Evolutionary conservation across 2,113 vertebrate genomes (phyloP).

Genomic region (Cricetomys ansorgei): DNA sequence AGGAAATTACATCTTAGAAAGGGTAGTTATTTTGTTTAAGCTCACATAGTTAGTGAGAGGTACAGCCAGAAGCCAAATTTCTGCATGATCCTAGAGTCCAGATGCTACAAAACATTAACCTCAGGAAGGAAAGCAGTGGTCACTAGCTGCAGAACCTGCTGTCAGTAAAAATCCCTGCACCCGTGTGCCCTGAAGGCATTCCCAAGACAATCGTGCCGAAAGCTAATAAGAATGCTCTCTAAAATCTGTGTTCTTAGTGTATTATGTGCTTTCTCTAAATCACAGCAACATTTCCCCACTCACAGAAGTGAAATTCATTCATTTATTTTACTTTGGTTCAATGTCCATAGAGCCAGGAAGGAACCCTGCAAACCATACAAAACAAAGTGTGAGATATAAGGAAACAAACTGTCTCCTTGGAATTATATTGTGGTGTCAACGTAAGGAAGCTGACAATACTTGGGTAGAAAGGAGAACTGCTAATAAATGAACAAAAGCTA

Average conservation of each 20-base stretch:
- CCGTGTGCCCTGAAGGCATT: neutral
- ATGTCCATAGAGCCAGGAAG: neutral
- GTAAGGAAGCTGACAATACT: neutral
- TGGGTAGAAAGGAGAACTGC: neutral
- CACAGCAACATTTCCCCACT: neutral
- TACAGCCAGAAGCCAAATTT: neutral
- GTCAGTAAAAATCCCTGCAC: neutral
- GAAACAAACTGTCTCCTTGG: neutral
- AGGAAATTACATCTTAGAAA: neutral
- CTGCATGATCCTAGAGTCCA: neutral
- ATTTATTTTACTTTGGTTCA: slow-evolving; percentile 41
- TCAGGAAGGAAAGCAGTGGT: neutral
- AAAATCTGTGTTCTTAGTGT: neutral
- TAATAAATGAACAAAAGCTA: neutral
- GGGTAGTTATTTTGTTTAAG: slow-evolving; percentile 23
- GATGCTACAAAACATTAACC: neutral
- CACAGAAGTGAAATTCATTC: neutral
- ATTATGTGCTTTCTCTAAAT: neutral
- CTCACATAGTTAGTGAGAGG: neutral
- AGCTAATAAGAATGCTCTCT: neutral
- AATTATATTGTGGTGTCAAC: slow-evolving; percentile 14
- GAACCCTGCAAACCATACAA: neutral
- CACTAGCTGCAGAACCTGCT: neutral
- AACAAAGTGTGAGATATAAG: neutral
- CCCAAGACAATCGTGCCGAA: slow-evolving; percentile 7